phyloP scores from a whole-genome alignment of 2,888 invertebrate species.

The Cetonia aurata region DNA sequence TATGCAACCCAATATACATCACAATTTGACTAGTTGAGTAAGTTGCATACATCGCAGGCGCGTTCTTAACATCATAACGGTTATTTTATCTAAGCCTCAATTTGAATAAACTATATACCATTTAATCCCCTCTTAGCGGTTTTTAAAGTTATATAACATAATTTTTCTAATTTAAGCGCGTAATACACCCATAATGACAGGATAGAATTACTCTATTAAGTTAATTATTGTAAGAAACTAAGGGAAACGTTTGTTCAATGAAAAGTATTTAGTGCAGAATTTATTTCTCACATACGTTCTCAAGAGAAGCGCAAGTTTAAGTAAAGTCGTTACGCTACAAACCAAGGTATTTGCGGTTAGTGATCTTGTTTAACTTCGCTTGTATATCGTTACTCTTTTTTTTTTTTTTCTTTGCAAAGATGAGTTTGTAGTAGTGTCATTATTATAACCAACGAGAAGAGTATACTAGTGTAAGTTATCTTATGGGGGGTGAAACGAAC shows the following conservation, averaged over 20 bases:
- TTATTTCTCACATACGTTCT: background rate
- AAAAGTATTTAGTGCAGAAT: constrained; percentile 22
- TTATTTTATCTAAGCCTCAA: no score
- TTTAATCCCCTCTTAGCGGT: no score
- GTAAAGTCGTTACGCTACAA: constrained; percentile 21
- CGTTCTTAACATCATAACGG: no score
- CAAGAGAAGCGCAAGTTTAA: constrained; percentile 4
- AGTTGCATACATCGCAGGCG: no score
- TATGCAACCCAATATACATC: no score
- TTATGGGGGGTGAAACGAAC: constrained; percentile 13
- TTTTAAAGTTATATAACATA: no score
- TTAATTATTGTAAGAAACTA: constrained; percentile 30
- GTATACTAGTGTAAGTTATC: background rate
- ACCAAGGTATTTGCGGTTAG: constrained; percentile 18
- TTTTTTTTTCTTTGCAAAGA: background rate
- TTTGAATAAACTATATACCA: no score
- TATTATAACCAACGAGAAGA: background rate
- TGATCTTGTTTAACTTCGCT: constrained; percentile 16
- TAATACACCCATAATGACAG: no score
- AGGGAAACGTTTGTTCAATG: constrained; percentile 41
- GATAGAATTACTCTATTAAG: background rate
- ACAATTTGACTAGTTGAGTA: no score
- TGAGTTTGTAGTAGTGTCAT: background rate
- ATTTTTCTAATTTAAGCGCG: no score
- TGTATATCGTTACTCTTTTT: constrained; percentile 3